Evolutionary conservation across 2,888 invertebrate species (phyloP).

Genomic region (Lepidonotus clava): DNA sequence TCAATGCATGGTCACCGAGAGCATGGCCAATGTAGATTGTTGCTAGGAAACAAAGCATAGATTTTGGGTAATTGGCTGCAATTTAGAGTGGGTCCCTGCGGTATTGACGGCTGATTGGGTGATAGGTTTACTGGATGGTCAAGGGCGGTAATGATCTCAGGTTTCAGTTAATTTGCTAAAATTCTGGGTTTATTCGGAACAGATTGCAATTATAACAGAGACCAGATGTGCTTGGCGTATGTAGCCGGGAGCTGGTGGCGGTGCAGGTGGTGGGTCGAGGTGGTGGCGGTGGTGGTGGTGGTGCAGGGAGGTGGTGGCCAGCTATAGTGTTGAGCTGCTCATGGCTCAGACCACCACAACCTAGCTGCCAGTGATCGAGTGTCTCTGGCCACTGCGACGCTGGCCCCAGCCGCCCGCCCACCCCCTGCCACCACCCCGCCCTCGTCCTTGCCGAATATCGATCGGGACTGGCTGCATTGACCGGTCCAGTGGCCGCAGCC

Average conservation of each 20-base stretch:
- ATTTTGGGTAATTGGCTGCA: too few relatives aligned
- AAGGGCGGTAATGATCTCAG: not conserved
- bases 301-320: not conserved
- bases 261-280: not conserved
- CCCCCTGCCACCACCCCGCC: not conserved
- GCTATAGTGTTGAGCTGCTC: not conserved
- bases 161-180: not conserved
- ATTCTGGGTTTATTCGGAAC: not conserved
- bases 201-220: not conserved
- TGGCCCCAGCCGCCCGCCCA: too few relatives aligned
- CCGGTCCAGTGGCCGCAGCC: constrained; percentile 29
- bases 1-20: too few relatives aligned
- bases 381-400: constrained; percentile 1
- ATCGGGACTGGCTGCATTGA: constrained; percentile 8
- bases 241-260: too few relatives aligned
- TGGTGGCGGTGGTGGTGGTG: constrained; percentile 7
- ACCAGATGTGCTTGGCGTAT: not conserved
- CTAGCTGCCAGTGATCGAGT: constrained; percentile 22
- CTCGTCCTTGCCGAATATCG: not conserved
- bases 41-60: too few relatives aligned
- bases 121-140: too few relatives aligned
- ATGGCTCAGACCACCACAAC: constrained; percentile 7
- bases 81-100: too few relatives aligned
- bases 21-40: too few relatives aligned
- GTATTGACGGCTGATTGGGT: too few relatives aligned